These are phyloP conservation scores for Philonicus albiceps DNA, from an alignment of 2,888 invertebrate genomes.

Conservation along the genomic window DNA sequence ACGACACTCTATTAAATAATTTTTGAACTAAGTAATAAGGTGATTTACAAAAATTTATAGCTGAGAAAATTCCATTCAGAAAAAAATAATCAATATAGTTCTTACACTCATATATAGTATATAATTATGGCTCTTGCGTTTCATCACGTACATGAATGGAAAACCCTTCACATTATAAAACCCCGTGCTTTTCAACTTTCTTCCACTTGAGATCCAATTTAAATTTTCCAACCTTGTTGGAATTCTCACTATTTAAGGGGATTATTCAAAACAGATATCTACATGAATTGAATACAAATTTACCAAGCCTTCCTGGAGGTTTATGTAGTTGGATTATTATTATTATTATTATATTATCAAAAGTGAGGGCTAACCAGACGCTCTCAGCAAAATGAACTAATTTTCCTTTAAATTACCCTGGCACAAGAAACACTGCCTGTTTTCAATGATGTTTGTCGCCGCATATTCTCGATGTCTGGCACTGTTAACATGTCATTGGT, in stretches of 20 bases:
- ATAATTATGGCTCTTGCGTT: background rate
- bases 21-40: no score
- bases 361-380: background rate
- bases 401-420: background rate
- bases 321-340: background rate
- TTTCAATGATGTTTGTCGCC: background rate
- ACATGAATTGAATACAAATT: background rate
- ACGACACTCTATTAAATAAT: no score
- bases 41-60: no score
- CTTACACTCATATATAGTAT: background rate
- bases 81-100: no score
- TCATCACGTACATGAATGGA: background rate
- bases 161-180: background rate
- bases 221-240: background rate
- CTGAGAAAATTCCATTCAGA: no score
- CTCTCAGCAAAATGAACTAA: background rate
- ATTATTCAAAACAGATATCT: background rate
- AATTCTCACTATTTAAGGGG: background rate
- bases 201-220: background rate
- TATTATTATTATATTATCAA: no score
- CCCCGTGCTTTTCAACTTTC: background rate
- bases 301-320: background rate
- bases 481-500: background rate
- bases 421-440: background rate
- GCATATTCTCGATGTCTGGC: background rate